Percentiles rank a stretch among this genome's conserved stretches.
Conservation (phyloP, 1,140 invertebrate species). For the Leptopilina clavipes region DNA sequence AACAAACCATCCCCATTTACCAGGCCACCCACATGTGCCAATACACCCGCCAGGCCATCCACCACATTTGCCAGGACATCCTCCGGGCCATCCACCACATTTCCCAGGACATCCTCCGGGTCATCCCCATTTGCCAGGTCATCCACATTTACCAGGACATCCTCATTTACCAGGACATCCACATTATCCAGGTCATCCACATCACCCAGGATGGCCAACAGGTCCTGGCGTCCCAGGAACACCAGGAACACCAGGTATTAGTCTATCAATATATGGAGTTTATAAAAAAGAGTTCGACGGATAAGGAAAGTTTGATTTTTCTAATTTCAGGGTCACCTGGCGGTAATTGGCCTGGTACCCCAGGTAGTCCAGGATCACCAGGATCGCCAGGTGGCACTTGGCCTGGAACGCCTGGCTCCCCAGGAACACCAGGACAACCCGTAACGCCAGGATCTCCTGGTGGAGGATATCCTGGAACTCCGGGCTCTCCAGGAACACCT, state of each 20-base stretch:
- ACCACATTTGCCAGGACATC: too few species aligned
- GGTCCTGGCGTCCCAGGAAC: conserved; percentile 41
- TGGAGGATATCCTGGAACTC: conserved; percentile 44
- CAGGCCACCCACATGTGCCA: too few species aligned
- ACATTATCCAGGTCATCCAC: conserved; percentile 43
- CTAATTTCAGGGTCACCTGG: too few species aligned
- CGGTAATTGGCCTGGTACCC: too few species aligned
- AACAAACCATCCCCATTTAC: too few species aligned
- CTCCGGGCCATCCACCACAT: conserved; percentile 19
- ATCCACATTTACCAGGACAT: conserved; percentile 52
- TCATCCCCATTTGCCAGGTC: neutral
- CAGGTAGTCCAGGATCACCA: conserved; percentile 36
- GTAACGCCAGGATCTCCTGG: conserved; percentile 51
- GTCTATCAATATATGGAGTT: too few species aligned
- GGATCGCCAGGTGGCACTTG: conserved; percentile 2
- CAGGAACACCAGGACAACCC: conserved; percentile 14
- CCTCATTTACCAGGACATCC: conserved; percentile 45
- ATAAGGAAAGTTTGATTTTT: too few species aligned
- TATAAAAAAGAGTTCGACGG: too few species aligned
- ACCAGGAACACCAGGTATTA: conserved; percentile 39
- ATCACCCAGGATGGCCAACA: conserved; percentile 43
- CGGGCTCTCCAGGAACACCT: conserved; percentile 43
- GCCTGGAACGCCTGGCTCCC: conserved; percentile 15
- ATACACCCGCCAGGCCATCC: neutral
- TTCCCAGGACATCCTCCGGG: neutral